Conservation (phyloP, 2,113 vertebrate genomes). For the Antechinus stuartii region DNA sequence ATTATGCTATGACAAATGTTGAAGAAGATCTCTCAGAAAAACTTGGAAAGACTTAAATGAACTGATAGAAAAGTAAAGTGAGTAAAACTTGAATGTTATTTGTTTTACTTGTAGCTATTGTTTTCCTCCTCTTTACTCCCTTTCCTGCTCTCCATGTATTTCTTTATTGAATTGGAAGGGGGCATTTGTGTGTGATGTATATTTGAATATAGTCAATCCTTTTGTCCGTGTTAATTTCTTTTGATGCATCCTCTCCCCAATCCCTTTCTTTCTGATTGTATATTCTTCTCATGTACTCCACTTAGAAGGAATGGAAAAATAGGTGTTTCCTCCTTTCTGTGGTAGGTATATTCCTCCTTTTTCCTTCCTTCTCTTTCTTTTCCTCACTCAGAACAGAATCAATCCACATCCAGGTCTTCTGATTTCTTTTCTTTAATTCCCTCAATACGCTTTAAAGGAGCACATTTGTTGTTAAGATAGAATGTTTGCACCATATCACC, state of each 20-base stretch:
- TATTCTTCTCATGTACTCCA: too few species aligned
- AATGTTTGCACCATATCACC: neutral
- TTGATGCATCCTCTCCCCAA: too few species aligned
- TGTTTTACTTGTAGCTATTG: neutral
- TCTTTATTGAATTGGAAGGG: too few species aligned
- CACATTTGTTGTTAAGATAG: neutral
- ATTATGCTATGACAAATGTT: neutral
- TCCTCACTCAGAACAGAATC: too few species aligned
- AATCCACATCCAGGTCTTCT: neutral
- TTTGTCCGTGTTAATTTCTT: too few species aligned
- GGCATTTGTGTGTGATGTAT: too few species aligned
- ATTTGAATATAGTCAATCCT: too few species aligned
- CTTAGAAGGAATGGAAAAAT: too few species aligned
- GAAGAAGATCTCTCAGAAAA: neutral
- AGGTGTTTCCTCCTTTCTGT: neutral
- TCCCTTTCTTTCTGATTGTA: too few species aligned
- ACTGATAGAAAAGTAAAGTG: neutral
- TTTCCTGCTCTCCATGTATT: too few species aligned
- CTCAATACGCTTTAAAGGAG: neutral
- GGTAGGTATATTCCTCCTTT: neutral
- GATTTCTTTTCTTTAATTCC: neutral
- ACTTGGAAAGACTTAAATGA: neutral
- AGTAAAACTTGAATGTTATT: neutral
- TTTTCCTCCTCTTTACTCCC: too few species aligned
- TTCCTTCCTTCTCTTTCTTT: neutral